Conservation (phyloP, 2,888 invertebrate species). For the Folsomia manolachei region DNA sequence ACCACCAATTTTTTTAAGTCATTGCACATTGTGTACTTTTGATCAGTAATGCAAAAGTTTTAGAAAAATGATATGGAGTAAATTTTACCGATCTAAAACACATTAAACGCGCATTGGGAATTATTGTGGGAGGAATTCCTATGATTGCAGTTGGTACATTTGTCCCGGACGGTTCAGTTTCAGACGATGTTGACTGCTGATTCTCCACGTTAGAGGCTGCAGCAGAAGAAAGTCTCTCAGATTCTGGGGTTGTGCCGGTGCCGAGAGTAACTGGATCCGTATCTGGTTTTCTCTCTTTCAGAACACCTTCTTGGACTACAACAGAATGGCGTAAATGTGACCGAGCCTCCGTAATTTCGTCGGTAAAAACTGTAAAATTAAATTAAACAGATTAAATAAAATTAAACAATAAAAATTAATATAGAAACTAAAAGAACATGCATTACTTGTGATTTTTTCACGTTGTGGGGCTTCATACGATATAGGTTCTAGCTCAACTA, state of each 20-base stretch:
- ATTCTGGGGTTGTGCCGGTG: too few relatives aligned
- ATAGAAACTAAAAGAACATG: too few relatives aligned
- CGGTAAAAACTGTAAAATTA: slow-evolving; percentile 3
- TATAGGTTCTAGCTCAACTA: background rate
- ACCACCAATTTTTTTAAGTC: too few relatives aligned
- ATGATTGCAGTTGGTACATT: background rate
- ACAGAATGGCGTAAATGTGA: background rate
- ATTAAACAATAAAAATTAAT: too few relatives aligned
- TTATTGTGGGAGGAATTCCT: background rate
- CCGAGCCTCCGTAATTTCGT: background rate
- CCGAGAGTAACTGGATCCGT: background rate
- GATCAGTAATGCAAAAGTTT: too few relatives aligned
- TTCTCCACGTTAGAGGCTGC: background rate
- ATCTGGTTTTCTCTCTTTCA: background rate
- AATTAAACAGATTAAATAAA: background rate
- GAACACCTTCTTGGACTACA: background rate
- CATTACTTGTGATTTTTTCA: slow-evolving; percentile 8
- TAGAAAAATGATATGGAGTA: too few relatives aligned
- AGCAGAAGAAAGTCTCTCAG: background rate
- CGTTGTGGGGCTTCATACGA: background rate
- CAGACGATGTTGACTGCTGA: background rate
- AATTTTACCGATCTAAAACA: background rate
- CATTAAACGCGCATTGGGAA: background rate
- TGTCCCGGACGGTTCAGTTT: background rate
- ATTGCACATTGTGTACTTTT: too few relatives aligned